Conservation (phyloP, 2,888 invertebrate genomes). For the Diplolepis rosae region DNA sequence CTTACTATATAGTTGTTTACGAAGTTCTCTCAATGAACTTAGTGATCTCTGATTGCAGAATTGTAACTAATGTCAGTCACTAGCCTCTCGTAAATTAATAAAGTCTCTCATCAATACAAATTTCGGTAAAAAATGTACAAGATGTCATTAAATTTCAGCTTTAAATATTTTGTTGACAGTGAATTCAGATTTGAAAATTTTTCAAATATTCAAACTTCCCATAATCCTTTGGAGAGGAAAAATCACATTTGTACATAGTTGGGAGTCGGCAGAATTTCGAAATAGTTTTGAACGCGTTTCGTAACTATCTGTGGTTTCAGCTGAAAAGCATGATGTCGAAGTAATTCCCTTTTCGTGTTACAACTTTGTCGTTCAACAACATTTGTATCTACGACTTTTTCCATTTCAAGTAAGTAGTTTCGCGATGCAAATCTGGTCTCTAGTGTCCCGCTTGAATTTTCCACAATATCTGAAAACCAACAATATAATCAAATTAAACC, state of each 20-base stretch:
- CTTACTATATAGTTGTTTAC: constrained; percentile 18
- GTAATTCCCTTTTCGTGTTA: constrained; percentile 19
- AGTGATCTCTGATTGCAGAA: neutral
- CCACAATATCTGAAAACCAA: neutral
- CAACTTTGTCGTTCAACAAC: neutral
- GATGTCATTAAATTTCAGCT: neutral
- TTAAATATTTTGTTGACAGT: neutral
- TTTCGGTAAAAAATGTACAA: neutral
- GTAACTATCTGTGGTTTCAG: constrained; percentile 1
- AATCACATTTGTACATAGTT: neutral
- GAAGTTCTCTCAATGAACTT: constrained; percentile 14
- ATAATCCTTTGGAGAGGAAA: constrained; percentile 7
- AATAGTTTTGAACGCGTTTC: constrained; percentile 28
- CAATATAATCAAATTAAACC: neutral
- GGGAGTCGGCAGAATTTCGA: neutral
- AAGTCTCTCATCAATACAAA: neutral
- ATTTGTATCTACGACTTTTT: neutral
- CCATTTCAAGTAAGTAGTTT: neutral
- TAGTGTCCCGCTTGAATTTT: neutral
- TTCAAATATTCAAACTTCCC: neutral
- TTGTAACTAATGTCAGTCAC: neutral
- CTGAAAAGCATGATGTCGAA: constrained; percentile 13
- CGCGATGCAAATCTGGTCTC: neutral
- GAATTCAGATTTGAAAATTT: neutral
- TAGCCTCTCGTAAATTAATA: neutral